Percentiles rank a stretch among this genome's conserved stretches.
Evolutionary conservation across 1,140 invertebrate genomes (phyloP).

Genomic region (Ceratina calcarata): DNA sequence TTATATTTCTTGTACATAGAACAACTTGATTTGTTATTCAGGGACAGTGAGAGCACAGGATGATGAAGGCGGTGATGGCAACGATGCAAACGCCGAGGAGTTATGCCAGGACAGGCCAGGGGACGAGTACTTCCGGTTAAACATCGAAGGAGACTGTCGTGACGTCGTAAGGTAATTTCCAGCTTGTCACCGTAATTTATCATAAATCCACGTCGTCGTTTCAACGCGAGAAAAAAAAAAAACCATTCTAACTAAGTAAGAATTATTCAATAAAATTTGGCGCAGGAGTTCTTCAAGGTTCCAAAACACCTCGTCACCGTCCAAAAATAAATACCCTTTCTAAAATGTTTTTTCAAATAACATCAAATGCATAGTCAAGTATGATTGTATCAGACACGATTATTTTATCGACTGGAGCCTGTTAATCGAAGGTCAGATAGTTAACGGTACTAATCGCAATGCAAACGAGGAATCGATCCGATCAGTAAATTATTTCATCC

Average conservation of each 20-base stretch:
- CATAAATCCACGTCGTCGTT: too few species aligned
- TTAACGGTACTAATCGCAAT: constrained; percentile 8
- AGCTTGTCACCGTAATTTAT: too few species aligned
- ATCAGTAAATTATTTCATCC: constrained; percentile 20
- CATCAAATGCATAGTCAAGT: neutral
- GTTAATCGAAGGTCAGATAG: neutral
- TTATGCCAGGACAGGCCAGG: constrained; percentile 91
- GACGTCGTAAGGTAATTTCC: constrained; percentile 92
- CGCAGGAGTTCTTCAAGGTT: neutral
- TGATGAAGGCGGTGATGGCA: constrained; percentile 84
- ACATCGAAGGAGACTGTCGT: constrained; percentile 91
- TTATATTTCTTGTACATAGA: too few species aligned
- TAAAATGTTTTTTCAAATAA: neutral
- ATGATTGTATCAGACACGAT: neutral
- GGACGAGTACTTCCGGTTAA: constrained; percentile 94
- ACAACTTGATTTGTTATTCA: constrained; percentile 55
- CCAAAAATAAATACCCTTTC: neutral
- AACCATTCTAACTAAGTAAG: neutral
- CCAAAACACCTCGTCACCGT: neutral
- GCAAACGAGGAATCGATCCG: neutral
- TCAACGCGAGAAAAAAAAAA: neutral
- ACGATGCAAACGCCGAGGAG: constrained; percentile 89
- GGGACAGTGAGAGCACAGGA: constrained; percentile 81
- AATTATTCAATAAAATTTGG: neutral
- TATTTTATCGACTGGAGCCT: too few species aligned